Base-by-base conservation (phyloP, 2,888 invertebrate species). In the Empis stercorea region DNA sequence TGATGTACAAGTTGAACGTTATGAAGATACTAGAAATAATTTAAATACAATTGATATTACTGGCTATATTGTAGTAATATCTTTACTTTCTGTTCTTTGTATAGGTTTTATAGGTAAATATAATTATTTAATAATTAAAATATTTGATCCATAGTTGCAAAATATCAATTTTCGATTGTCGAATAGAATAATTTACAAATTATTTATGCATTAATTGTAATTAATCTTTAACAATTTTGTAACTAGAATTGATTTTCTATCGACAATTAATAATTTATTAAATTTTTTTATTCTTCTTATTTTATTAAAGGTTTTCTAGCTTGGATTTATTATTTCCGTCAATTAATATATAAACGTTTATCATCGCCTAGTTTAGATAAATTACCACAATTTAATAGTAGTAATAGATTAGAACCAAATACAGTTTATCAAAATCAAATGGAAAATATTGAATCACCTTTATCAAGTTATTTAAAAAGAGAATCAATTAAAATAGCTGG, bases 1-100 rank as follows among this genome's bases (percentile, higher is more conserved):
- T 5, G 17, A 17, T 6, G 15, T 44, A 15, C 13, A 10, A 17
- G 17, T 30, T 16, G 42, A 46, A 30, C 15, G 43, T 6, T 51
- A 38, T 32, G 40, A 42, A 10, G 46, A 39, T 23, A 30, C 27
- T 15, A 30, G 38, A 4, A 43, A 48, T 10, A 20, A 23, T 30
- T 13, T 3, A 38, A 20, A 11, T 13, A 11, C 40, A 15, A 17
- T 14, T 10, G 43, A 42, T 10, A 45, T 46, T 41, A 10, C 42
- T 7, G 52, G 52, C 10, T 56, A 51, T 27, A 53, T 56, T 32
- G 47, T 44, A 23, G 55, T 51, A 1, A 44, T 55, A 20, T 40
- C 47, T 27, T 7, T 55, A 3, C 36, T 58, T 9, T 45, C 56
- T 2, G 1, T 54, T 9, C 47, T 52, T 11, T 48, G 53, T 15